Conservation (phyloP, 2,113 vertebrate species). For the Rattus rattus region DNA sequence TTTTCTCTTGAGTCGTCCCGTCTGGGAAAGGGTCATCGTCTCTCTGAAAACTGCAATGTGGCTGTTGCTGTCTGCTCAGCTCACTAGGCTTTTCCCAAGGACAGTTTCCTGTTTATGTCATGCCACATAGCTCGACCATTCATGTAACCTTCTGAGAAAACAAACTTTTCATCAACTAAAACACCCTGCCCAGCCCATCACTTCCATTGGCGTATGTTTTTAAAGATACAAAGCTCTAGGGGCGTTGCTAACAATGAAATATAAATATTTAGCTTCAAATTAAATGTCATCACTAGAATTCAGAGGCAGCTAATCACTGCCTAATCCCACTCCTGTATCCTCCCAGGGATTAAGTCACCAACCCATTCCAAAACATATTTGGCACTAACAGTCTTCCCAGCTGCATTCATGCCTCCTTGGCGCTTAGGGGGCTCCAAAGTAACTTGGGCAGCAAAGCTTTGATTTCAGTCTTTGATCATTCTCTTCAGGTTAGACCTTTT, state of each 20-base stretch:
- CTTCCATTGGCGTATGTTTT: background rate
- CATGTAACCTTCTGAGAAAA: conserved; percentile 43
- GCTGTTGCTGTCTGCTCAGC: background rate
- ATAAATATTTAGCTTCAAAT: conserved; percentile 53
- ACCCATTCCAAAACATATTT: conserved; percentile 50
- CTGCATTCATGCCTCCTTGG: conserved; percentile 14
- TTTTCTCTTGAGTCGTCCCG: background rate
- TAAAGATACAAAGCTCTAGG: conserved; percentile 5
- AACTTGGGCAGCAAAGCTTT: conserved; percentile 79
- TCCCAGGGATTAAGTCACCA: conserved; percentile 67
- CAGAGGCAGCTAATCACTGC: conserved; percentile 53
- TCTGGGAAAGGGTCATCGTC: background rate
- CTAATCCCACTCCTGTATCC: conserved; percentile 64
- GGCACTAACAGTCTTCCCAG: conserved; percentile 53
- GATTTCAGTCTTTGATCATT: conserved; percentile 78
- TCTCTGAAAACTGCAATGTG: background rate
- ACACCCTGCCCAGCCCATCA: background rate
- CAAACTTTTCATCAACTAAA: conserved; percentile 55
- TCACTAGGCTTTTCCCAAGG: background rate
- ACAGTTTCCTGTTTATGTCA: background rate
- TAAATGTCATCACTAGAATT: conserved; percentile 63
- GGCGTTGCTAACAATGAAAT: conserved; percentile 33
- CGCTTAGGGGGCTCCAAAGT: conserved; percentile 55
- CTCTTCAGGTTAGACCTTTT: conserved; percentile 78
- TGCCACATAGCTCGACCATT: background rate